Percentiles rank a stretch among this genome's conserved stretches.
Conservation (phyloP, 2,888 invertebrate species). For the Eretmocerus hayati region DNA sequence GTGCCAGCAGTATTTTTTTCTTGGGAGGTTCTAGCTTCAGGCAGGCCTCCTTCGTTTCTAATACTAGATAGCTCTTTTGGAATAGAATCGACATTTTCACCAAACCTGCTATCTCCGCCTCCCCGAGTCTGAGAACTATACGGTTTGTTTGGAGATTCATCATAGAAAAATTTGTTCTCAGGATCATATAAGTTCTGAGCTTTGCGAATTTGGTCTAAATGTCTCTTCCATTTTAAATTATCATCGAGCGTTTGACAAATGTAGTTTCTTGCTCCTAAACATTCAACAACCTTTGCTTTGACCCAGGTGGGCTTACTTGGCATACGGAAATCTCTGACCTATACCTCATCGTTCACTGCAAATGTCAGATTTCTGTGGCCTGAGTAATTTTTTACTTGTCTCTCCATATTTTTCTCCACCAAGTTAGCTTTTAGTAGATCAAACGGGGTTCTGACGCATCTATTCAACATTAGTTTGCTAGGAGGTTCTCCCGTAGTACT, state of each 20-base stretch:
- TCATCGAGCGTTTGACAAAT: conserved; percentile 5
- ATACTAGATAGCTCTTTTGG: no score
- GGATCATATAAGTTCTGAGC: not conserved
- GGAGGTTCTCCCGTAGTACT: conserved; percentile 20
- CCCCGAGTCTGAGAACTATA: no score
- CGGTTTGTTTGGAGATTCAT: no score
- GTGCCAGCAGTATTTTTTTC: not conserved
- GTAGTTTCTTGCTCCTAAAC: conserved; percentile 11
- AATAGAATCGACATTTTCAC: not conserved
- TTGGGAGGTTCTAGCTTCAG: not conserved
- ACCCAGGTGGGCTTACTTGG: conserved; percentile 6
- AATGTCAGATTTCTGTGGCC: conserved; percentile 1
- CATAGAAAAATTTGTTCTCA: not conserved
- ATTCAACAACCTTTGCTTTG: conserved; percentile 9
- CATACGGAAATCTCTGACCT: conserved; percentile 6
- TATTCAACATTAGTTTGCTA: conserved; percentile 15
- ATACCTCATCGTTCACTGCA: conserved; percentile 6
- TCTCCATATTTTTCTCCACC: not conserved
- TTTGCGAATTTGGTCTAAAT: conserved; percentile 19
- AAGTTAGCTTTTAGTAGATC: conserved; percentile 5
- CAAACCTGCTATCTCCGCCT: not conserved
- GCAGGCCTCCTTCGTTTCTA: not conserved
- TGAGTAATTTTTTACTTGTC: conserved; percentile 5
- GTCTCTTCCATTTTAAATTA: conserved; percentile 12
- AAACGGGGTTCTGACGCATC: conserved; percentile 9